Conservation (phyloP, 2,113 vertebrate genomes). For the Mellivora capensis region DNA sequence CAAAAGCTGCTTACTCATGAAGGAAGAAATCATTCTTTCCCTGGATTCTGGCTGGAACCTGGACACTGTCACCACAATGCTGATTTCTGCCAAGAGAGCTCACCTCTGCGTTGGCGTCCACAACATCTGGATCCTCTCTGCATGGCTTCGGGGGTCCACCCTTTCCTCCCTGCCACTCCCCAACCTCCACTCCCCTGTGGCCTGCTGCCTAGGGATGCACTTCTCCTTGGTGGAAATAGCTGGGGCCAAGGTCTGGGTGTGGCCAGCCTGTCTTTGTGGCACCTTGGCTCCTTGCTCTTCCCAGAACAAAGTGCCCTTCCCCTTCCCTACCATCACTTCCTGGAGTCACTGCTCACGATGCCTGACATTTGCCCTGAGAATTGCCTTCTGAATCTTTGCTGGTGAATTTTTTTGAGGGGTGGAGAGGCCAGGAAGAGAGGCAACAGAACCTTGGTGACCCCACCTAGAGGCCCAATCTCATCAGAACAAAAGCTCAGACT, state of each 20-base stretch:
- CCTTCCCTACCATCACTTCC: neutral
- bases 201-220: neutral
- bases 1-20: neutral
- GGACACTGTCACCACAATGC: neutral
- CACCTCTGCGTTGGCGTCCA: neutral
- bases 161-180: neutral
- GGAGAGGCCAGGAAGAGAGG: neutral
- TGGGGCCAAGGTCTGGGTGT: neutral
- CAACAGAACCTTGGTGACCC: accelerated
- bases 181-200: neutral
- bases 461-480: neutral
- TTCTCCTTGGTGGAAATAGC: neutral
- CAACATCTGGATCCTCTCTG: neutral
- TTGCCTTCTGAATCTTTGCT: neutral
- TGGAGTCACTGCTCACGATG: neutral
- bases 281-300: neutral
- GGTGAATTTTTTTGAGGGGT: neutral
- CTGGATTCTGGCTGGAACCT: neutral
- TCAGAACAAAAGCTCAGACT: neutral
- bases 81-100: neutral
- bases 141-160: neutral
- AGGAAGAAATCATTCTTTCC: neutral
- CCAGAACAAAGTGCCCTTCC: neutral
- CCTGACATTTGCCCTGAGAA: neutral
- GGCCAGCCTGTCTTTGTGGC: neutral